Evolutionary conservation across 2,113 vertebrate species (phyloP).

Genomic region (Thunnus thynnus): DNA sequence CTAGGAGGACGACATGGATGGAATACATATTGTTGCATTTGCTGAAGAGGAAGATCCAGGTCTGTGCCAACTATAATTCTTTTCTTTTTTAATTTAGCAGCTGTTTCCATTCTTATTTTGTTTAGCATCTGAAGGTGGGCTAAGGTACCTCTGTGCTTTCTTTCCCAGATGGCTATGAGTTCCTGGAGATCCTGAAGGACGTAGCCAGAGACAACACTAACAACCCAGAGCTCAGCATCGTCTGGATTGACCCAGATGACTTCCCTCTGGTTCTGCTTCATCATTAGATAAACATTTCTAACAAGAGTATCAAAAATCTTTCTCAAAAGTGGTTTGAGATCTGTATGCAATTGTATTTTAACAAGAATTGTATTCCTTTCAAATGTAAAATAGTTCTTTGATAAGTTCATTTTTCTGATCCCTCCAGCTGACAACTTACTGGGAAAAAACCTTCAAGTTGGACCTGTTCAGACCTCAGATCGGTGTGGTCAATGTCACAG

Average conservation of each 20-base stretch:
- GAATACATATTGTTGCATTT: conserved; percentile 97
- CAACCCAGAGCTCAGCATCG: conserved; percentile 95
- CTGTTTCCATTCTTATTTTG: not conserved
- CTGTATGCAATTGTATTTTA: not conserved
- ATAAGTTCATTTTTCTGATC: conserved; percentile 40
- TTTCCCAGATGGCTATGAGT: conserved; percentile 94
- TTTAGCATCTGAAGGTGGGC: not conserved
- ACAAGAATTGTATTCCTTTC: not conserved
- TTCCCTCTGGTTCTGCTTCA: conserved; percentile 90
- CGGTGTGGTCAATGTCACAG: conserved; percentile 97
- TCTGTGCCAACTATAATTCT: conserved; percentile 60
- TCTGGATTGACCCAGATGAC: conserved; percentile 98
- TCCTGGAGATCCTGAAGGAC: conserved; percentile 96
- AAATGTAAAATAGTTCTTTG: not conserved
- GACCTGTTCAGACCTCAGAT: conserved; percentile 96
- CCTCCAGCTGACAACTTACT: conserved; percentile 95
- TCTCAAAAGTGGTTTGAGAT: not conserved
- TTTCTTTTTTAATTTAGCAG: not conserved
- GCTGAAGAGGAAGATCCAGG: conserved; percentile 98
- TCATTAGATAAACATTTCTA: not conserved
- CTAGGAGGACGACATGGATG: conserved; percentile 96
- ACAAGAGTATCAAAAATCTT: not conserved
- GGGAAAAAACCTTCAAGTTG: conserved; percentile 98
- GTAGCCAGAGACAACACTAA: conserved; percentile 97
- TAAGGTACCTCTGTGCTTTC: not conserved